Conservation (phyloP, 2,888 invertebrate species). For the Hypercompe scribonia region DNA sequence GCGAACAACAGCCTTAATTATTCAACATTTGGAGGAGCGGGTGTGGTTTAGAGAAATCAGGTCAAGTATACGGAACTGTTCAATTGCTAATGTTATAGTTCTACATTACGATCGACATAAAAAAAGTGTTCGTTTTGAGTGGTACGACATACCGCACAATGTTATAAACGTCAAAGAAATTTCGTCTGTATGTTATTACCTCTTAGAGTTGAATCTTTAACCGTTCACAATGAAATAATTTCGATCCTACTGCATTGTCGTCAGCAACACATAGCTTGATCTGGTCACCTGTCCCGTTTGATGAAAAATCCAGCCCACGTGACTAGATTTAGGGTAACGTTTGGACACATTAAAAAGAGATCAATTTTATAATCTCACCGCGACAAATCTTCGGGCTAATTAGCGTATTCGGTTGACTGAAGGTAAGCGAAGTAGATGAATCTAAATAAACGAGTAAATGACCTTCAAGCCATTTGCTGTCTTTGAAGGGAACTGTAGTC, state of each 20-base stretch:
- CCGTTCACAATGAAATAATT: neutral
- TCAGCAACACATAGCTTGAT: neutral
- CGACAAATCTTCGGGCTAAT: neutral
- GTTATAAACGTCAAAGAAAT: neutral
- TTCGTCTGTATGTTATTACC: neutral
- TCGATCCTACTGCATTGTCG: neutral
- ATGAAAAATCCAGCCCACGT: no score
- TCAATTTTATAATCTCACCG: neutral
- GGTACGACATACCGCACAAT: neutral
- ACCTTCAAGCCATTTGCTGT: constrained; percentile 33
- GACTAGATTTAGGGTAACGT: no score
- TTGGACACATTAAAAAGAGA: neutral
- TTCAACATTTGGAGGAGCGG: constrained; percentile 48
- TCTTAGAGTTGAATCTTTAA: neutral
- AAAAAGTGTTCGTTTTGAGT: constrained; percentile 3
- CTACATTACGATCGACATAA: constrained; percentile 27
- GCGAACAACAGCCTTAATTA: constrained; percentile 52
- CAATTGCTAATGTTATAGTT: constrained; percentile 29
- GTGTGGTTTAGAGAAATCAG: constrained; percentile 46
- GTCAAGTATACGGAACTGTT: constrained; percentile 35
- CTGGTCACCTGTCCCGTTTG: no score
- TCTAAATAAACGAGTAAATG: constrained; percentile 24
- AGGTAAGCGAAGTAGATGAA: constrained; percentile 19
- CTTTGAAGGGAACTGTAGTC: constrained; percentile 34
- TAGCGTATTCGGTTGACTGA: neutral